Evolutionary conservation across 1,140 invertebrate genomes (phyloP).

Genomic region (Drosophila lini): DNA sequence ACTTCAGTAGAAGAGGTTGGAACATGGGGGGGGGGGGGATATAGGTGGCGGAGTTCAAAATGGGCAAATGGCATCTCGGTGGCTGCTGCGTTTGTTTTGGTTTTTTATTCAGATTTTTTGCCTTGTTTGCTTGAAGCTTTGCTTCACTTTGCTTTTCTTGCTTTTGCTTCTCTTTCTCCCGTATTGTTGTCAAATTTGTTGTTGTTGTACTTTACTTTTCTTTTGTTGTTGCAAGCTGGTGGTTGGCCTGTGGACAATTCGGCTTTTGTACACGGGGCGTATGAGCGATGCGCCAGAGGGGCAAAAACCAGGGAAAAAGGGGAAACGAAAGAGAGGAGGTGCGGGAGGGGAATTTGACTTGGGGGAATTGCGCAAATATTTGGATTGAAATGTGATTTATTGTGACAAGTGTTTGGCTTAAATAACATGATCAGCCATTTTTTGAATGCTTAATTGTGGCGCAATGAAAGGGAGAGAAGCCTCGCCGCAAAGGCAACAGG

Average conservation of each 20-base stretch:
- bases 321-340: neutral
- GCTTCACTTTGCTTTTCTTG: constrained; percentile 38
- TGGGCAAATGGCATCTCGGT: constrained; percentile 60
- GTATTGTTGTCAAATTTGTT: constrained; percentile 1
- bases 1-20: neutral
- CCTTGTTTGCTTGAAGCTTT: constrained; percentile 58
- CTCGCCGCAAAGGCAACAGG: neutral
- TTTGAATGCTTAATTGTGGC: constrained; percentile 43
- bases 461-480: constrained; percentile 6
- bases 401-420: constrained; percentile 57
- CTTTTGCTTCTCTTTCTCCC: constrained; percentile 16
- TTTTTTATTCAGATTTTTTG: constrained; percentile 37
- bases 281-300: constrained; percentile 39
- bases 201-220: constrained; percentile 11
- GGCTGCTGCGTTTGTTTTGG: constrained; percentile 59
- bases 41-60: constrained; percentile 35
- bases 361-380: constrained; percentile 56
- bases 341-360: constrained; percentile 30
- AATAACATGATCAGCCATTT: constrained; percentile 55
- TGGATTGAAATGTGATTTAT: constrained; percentile 62
- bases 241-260: constrained; percentile 56
- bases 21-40: neutral
- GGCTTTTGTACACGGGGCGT: constrained; percentile 51
- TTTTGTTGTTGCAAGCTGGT: constrained; percentile 46
- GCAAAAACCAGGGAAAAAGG: neutral